phyloP scores from a whole-genome alignment of 1,140 invertebrate species.

The Drosophila lacertosa region DNA sequence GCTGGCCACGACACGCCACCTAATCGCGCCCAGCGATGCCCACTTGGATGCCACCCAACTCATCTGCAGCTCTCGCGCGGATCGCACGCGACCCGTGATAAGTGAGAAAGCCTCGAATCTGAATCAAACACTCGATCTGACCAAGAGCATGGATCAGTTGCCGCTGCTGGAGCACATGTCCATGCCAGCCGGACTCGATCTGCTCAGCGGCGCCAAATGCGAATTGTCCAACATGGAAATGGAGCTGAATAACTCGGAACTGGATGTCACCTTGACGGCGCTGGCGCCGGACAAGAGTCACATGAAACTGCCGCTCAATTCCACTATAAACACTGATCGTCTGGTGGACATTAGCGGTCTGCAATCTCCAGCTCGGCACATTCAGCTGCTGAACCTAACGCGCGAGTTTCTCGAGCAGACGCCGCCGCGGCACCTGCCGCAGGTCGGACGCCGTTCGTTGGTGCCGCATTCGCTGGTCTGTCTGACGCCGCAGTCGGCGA shows the following conservation, averaged over 20 bases:
- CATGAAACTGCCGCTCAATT: constrained; percentile 79
- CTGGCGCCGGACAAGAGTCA: constrained; percentile 65
- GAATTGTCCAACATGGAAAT: neutral
- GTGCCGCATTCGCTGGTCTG: constrained; percentile 59
- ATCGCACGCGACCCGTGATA: neutral
- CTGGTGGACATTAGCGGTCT: constrained; percentile 61
- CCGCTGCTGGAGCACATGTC: constrained; percentile 72
- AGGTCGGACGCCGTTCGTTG: constrained; percentile 49
- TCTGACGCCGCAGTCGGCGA: constrained; percentile 62
- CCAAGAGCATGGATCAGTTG: constrained; percentile 67
- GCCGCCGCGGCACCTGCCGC: constrained; percentile 1
- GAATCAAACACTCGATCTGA: constrained; percentile 42
- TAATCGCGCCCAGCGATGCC: neutral
- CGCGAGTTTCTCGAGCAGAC: constrained; percentile 56
- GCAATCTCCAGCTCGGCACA: constrained; percentile 58
- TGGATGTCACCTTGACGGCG: constrained; percentile 67
- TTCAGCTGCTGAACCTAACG: constrained; percentile 68
- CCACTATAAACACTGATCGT: constrained; percentile 72
- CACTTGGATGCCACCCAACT: constrained; percentile 14
- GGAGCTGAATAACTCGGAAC: constrained; percentile 40
- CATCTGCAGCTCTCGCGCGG: neutral
- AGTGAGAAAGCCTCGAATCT: neutral
- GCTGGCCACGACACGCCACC: neutral
- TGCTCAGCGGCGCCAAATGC: constrained; percentile 13
- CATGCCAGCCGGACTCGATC: constrained; percentile 65